These are phyloP conservation scores for Scelioninae gen. 1 DNA, from an alignment of 2,888 invertebrate species.

Conservation along the genomic window DNA sequence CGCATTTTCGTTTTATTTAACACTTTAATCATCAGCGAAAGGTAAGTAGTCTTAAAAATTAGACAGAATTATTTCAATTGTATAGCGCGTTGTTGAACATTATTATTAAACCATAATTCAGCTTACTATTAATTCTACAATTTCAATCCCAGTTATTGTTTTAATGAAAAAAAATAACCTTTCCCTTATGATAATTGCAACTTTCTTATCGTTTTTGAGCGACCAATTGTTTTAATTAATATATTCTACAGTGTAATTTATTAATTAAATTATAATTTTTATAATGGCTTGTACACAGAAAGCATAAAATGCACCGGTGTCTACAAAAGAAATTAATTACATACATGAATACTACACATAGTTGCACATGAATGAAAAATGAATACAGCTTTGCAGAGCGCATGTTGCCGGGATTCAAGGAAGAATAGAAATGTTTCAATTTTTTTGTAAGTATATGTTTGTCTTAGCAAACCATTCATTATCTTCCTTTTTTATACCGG, in stretches of 20 bases:
- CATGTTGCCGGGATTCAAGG: slow-evolving; percentile 23
- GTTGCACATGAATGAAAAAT: slow-evolving; percentile 61
- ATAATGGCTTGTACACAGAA: slow-evolving; percentile 21
- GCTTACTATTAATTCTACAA: neutral
- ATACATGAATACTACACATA: slow-evolving; percentile 41
- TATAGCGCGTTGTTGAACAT: no score
- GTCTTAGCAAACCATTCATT: slow-evolving; percentile 11
- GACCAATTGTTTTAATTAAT: slow-evolving; percentile 22
- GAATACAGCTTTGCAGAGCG: slow-evolving; percentile 30
- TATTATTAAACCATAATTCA: no score
- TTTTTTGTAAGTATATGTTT: slow-evolving; percentile 8
- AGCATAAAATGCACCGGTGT: slow-evolving; percentile 28
- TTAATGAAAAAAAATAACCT: neutral
- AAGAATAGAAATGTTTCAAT: slow-evolving; percentile 51
- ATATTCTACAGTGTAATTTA: slow-evolving; percentile 6
- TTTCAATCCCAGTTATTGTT: neutral
- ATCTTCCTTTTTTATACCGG: neutral
- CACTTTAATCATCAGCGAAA: no score
- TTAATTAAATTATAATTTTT: slow-evolving; percentile 35
- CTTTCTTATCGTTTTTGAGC: slow-evolving; percentile 6
- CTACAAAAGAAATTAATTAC: slow-evolving; percentile 53
- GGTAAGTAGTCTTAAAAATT: no score
- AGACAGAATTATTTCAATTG: no score
- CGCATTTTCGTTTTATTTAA: no score
- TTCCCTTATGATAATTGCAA: neutral